These are phyloP conservation scores for Trichomalopsis sarcophagae DNA, from an alignment of 1,140 invertebrate genomes.

Conservation along the genomic window DNA sequence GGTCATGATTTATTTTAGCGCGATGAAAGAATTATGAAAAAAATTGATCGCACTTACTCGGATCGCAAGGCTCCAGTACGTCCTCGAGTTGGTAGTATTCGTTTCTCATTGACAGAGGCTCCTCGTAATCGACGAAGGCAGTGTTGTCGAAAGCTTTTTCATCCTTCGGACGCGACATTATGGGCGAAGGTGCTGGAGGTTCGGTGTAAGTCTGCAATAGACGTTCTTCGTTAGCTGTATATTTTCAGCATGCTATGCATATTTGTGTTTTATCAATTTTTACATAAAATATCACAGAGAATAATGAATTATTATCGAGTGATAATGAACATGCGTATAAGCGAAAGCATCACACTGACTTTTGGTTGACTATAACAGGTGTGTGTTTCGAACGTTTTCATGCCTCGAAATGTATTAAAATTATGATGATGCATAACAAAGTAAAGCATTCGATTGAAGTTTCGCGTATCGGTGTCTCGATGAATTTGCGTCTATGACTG, in stretches of 20 bases:
- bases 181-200: slow-evolving; percentile 63
- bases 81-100: slow-evolving; percentile 83
- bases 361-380: neutral
- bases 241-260: neutral
- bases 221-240: neutral
- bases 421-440: no score
- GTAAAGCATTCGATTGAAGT: no score
- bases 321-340: neutral
- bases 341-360: neutral
- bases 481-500: no score
- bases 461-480: no score
- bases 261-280: neutral
- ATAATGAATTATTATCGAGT: neutral
- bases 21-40: neutral
- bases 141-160: slow-evolving; percentile 81
- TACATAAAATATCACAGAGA: neutral
- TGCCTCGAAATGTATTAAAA: neutral
- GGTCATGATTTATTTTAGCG: neutral
- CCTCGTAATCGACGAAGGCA: slow-evolving; percentile 85
- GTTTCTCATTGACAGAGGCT: slow-evolving; percentile 81
- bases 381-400: neutral
- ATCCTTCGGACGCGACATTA: slow-evolving; percentile 62
- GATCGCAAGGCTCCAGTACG: slow-evolving; percentile 69
- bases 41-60: slow-evolving; percentile 59
- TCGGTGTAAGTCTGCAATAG: slow-evolving; percentile 68